A percentile compares a stretch with the other conserved stretches of the same genome.
Evolutionary conservation across 2,888 invertebrate genomes (phyloP).

Genomic region (Branchipolynoe longqiensis): DNA sequence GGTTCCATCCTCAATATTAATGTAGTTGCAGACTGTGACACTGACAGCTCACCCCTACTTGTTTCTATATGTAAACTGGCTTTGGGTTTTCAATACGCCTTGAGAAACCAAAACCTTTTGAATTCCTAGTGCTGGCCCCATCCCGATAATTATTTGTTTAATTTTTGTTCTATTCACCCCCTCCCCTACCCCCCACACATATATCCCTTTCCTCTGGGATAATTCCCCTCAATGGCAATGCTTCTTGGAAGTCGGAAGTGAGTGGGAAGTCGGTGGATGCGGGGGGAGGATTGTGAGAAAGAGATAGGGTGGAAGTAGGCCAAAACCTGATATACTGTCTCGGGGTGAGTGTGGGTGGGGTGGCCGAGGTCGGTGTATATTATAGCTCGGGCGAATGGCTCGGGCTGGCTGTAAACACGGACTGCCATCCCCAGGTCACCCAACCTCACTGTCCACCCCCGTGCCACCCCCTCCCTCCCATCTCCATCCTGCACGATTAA

Average conservation of each 20-base stretch:
- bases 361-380: conserved; percentile 37
- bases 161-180: no score
- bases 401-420: conserved; percentile 2
- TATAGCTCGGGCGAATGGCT: background rate
- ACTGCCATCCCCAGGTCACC: background rate
- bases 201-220: background rate
- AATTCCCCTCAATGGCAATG: background rate
- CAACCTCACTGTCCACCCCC: background rate
- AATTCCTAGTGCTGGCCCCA: no score
- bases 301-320: conserved; percentile 33
- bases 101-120: no score
- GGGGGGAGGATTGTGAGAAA: background rate
- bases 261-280: background rate
- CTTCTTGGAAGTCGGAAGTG: background rate
- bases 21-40: no score
- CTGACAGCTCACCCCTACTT: no score
- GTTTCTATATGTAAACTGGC: no score
- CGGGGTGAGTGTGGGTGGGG: no score
- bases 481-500: no score
- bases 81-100: no score
- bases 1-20: no score
- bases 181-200: background rate
- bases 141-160: no score
- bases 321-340: conserved; percentile 41
- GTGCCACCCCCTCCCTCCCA: background rate